phyloP scores from a whole-genome alignment of 92 coral and sea anemone species.

The Diadumene lineata region DNA sequence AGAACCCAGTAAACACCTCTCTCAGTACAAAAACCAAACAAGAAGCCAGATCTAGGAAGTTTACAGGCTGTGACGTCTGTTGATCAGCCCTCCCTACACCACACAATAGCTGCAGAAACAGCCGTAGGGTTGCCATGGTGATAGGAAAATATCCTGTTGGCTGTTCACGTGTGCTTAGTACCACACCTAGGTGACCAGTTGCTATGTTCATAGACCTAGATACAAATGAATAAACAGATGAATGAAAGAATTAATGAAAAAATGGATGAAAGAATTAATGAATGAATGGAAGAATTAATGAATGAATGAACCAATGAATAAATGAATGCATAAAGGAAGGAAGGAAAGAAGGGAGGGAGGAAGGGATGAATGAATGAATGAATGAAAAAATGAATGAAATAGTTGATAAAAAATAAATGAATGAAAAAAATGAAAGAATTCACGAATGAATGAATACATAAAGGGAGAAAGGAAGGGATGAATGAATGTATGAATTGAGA shows the following conservation, averaged over 20 bases:
- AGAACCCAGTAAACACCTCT: conserved; percentile 88
- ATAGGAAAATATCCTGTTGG: conserved; percentile 81
- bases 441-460: too few species aligned
- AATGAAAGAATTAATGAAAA: not conserved
- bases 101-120: conserved; percentile 74
- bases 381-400: not conserved
- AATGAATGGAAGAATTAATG: not conserved
- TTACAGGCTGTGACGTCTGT: conserved; percentile 52
- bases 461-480: too few species aligned
- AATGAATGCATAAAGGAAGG: not conserved
- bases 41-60: conserved; percentile 81
- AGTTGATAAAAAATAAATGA: too few species aligned
- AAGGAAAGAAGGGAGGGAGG: not conserved
- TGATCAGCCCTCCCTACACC: conserved; percentile 71
- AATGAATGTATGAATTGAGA: too few species aligned
- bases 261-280: not conserved
- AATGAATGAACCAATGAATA: not conserved
- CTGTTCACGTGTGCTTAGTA: conserved; percentile 77
- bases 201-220: conserved; percentile 77
- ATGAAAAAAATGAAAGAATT: too few species aligned
- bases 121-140: conserved; percentile 82
- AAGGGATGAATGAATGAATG: not conserved
- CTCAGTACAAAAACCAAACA: conserved; percentile 84
- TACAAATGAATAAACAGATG: conserved; percentile 1
- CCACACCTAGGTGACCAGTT: conserved; percentile 83